These are phyloP conservation scores for Turritopsis rubra DNA, from an alignment of 30 jellyfish, hydroid and myxozoan genomes.

Conservation along the genomic window DNA sequence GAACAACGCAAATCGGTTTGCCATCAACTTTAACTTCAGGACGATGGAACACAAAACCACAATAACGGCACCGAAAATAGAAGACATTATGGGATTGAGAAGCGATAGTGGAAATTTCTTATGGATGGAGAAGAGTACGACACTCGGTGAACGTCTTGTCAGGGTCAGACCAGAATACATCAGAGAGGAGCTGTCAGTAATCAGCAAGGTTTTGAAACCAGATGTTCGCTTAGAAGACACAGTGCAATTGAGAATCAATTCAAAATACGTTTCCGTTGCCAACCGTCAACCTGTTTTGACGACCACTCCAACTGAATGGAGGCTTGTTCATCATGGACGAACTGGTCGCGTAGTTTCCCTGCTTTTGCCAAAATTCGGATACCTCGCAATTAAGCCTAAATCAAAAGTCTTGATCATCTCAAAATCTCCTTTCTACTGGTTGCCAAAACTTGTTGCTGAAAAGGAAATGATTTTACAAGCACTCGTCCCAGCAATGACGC, in stretches of 20 bases:
- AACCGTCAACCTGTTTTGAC: not conserved
- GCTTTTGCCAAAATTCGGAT: not conserved
- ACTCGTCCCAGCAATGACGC: not conserved
- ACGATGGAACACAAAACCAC: constrained; percentile 3
- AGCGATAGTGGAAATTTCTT: not conserved
- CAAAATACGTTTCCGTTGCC: not conserved
- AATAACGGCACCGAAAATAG: not conserved
- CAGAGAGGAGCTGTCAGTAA: not conserved
- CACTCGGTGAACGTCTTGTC: not conserved
- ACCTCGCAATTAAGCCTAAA: not conserved
- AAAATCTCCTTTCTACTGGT: not conserved
- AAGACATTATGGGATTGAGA: not conserved
- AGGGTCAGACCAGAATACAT: not conserved
- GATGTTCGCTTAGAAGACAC: not conserved
- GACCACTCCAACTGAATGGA: not conserved
- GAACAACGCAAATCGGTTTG: not conserved
- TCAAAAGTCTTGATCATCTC: not conserved
- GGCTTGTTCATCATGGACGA: not conserved
- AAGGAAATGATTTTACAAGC: not conserved
- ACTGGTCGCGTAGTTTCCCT: not conserved
- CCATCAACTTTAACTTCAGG: not conserved
- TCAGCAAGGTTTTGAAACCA: not conserved
- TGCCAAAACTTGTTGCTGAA: not conserved
- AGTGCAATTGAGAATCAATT: not conserved
- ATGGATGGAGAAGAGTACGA: not conserved